Percentiles rank a stretch among this genome's conserved stretches.
phyloP scores from a whole-genome alignment of 1,140 invertebrate genomes.

The Drosophila santomea region DNA sequence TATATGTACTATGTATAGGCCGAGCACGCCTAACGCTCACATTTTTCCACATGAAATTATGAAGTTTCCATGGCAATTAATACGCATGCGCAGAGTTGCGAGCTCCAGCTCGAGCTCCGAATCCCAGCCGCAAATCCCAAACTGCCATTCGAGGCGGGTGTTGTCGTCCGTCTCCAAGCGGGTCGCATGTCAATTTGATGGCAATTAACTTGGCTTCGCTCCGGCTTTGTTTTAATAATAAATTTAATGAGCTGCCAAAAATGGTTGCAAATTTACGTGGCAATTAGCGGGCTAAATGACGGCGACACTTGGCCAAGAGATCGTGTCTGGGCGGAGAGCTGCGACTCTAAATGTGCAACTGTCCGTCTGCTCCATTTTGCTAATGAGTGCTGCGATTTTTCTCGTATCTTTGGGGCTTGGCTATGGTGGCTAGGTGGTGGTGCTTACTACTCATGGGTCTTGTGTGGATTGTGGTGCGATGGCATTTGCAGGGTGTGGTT shows the following conservation, averaged over 20 bases:
- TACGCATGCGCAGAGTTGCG: conserved; percentile 64
- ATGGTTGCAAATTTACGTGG: conserved; percentile 83
- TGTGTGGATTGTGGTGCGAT: conserved; percentile 1
- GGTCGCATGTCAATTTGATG: conserved; percentile 80
- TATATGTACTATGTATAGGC: neutral
- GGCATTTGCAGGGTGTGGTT: conserved; percentile 46
- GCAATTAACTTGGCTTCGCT: conserved; percentile 67
- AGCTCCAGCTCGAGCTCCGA: neutral
- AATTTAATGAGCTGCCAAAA: conserved; percentile 84
- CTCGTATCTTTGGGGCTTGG: conserved; percentile 55
- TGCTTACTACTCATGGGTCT: conserved; percentile 5
- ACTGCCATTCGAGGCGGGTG: conserved; percentile 64
- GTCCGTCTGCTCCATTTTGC: conserved; percentile 61
- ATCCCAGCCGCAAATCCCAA: conserved; percentile 11
- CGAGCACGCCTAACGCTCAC: conserved; percentile 70
- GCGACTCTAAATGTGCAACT: conserved; percentile 15
- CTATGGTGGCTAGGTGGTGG: conserved; percentile 9
- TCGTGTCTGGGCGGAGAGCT: conserved; percentile 49
- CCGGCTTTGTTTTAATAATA: conserved; percentile 73
- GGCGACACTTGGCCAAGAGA: conserved; percentile 75
- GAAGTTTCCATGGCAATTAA: conserved; percentile 81
- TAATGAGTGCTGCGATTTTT: conserved; percentile 63
- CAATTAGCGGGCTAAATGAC: conserved; percentile 73
- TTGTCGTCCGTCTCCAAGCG: conserved; percentile 52
- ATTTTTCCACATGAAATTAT: conserved; percentile 83